Evolutionary conservation across 2,113 vertebrate genomes (phyloP), one percentile per base, ranked within the genome.

Genomic region (Menura novaehollandiae): DNA sequence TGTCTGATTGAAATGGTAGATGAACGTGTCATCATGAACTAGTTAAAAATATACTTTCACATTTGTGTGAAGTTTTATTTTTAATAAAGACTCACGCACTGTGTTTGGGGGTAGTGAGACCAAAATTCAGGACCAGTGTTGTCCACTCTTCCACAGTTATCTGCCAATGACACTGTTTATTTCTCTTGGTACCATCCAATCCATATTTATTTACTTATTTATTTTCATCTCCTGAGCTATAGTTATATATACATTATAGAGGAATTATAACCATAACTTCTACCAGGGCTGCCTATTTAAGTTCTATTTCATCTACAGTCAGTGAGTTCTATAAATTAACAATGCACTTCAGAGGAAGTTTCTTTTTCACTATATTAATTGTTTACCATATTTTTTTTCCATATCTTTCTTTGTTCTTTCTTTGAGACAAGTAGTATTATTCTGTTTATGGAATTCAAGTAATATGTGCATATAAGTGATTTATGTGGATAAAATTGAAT

Each of bases 1-100:
- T 43, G 13, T 91, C 84, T 96, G 71, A 94, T 96, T 96, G 85
- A 91, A 94, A 96, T 84, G 28, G 22, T 63, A 92, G 85, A 91
- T 93, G 74, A 96, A 85, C 19, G 2, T 90, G 68, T 55, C 85
- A 82, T 88, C 49, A 33, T 78, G 64, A 93, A 91, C 68, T 68
- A 58, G 85, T 91, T 90, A 91, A 92, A 97, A 96, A 96, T 89
- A 94, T 12, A 39, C 68, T 89, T 93, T 56, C 37, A 60, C 10
- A 10, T 91, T 96, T 13, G 3, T 56, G 12, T 60, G 39, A 80
- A 84, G 20, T 72, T 75, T 83, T 86, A 37, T 78, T 86, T 84
- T 88, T 68, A 23, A 67, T 59, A 55, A 46, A 47, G 11, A 15
- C 5, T 63, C 32, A 32, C 41, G 24, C 28, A 62, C 24, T 66